Evolutionary conservation across 2,113 vertebrate genomes (phyloP).

Genomic region (Boleophthalmus pectinirostris): DNA sequence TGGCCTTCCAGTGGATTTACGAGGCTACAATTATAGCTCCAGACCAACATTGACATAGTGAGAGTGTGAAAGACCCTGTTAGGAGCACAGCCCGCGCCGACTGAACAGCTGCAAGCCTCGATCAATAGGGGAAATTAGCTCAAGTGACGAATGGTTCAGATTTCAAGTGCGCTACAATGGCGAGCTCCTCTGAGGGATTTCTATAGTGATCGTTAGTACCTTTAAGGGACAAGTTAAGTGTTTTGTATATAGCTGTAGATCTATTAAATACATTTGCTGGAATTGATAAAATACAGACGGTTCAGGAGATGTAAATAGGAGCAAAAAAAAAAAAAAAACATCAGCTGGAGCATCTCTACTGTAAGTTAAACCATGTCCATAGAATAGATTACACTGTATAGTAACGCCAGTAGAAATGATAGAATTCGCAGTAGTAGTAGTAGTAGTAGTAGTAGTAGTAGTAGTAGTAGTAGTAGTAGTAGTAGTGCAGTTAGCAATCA

Average conservation of each 20-base stretch:
- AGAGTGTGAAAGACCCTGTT: constrained; percentile 23
- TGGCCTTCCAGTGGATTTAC: constrained; percentile 40
- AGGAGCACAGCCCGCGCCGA: constrained; percentile 14
- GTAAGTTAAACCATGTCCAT: neutral
- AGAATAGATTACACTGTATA: too few species aligned
- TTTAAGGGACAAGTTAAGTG: constrained; percentile 3
- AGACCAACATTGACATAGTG: constrained; percentile 24
- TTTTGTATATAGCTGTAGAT: neutral
- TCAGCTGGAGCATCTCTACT: neutral
- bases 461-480: too few species aligned
- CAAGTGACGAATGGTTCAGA: constrained; percentile 18
- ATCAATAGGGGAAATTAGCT: constrained; percentile 35
- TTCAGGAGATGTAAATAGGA: neutral
- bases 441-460: neutral
- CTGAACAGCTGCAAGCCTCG: neutral
- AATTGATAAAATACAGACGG: neutral
- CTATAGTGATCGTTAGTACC: neutral
- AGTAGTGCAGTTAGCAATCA: too few species aligned
- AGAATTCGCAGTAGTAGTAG: neutral
- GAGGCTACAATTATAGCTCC: constrained; percentile 41
- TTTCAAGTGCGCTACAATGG: neutral
- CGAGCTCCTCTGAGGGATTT: neutral
- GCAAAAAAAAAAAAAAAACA: neutral
- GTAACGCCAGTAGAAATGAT: too few species aligned
- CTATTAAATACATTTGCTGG: neutral